Evolutionary conservation across 2,797 vertebrate species (phyloP).

Genomic region (Dromococcyx pavoninus): DNA sequence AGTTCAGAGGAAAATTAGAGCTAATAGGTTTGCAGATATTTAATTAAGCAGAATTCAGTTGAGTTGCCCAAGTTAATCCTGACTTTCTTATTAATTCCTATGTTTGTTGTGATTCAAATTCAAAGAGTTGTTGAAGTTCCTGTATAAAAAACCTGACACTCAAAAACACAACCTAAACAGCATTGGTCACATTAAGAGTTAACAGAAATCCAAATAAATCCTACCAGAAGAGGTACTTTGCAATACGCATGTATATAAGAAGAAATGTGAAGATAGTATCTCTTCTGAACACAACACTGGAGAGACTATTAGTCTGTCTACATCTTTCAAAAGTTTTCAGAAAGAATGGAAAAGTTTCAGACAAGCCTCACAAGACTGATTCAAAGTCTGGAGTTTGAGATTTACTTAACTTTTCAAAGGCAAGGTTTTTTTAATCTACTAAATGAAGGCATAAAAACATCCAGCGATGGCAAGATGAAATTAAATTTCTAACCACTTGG

Average conservation of each 20-base stretch:
- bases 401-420: constrained; percentile 37
- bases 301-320: background rate
- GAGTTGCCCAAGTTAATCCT: background rate
- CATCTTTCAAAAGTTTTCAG: background rate
- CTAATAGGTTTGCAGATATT: background rate
- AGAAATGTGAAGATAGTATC: background rate
- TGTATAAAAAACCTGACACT: background rate
- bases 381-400: background rate
- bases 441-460: constrained; percentile 23
- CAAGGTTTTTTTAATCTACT: constrained; percentile 8
- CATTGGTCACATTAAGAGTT: background rate
- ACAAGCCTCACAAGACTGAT: background rate
- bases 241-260: background rate
- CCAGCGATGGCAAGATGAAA: background rate
- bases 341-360: constrained; percentile 17
- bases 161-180: background rate
- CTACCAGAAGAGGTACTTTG: background rate
- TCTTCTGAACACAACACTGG: background rate
- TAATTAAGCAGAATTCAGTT: background rate
- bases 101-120: background rate
- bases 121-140: background rate
- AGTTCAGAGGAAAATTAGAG: background rate
- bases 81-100: background rate
- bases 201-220: background rate
- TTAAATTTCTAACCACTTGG: background rate